Conservation (phyloP, 2,113 vertebrate genomes). For the Antechinus stuartii region DNA sequence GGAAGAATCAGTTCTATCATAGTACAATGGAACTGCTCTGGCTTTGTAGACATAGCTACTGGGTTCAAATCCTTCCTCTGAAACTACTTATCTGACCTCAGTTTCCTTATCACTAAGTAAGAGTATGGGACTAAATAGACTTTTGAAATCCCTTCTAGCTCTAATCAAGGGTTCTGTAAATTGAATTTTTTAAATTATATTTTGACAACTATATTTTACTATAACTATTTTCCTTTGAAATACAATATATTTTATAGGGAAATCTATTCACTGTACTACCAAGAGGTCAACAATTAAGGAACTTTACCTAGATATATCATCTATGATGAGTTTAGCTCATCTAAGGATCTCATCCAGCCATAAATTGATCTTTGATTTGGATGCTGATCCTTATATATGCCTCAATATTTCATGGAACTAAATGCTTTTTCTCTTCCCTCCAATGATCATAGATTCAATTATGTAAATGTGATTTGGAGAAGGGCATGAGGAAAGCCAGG, state of each 20-base stretch:
- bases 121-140: neutral
- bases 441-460: neutral
- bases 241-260: neutral
- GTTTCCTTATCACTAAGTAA: neutral
- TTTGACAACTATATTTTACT: neutral
- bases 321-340: neutral
- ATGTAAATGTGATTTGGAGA: neutral
- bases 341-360: neutral
- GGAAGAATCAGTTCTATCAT: neutral
- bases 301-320: neutral
- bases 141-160: neutral
- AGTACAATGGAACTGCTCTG: neutral
- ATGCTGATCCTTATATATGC: neutral
- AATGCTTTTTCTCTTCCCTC: neutral
- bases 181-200: neutral
- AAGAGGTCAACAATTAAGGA: neutral
- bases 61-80: neutral
- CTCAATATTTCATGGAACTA: neutral
- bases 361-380: neutral
- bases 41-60: neutral
- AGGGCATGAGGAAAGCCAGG: neutral
- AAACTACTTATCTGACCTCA: neutral
- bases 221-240: neutral
- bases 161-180: neutral
- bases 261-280: neutral